Percentiles rank a stretch among this genome's conserved stretches.
phyloP scores from a whole-genome alignment of 2,888 invertebrate genomes.

The Digitonthophagus gazella region DNA sequence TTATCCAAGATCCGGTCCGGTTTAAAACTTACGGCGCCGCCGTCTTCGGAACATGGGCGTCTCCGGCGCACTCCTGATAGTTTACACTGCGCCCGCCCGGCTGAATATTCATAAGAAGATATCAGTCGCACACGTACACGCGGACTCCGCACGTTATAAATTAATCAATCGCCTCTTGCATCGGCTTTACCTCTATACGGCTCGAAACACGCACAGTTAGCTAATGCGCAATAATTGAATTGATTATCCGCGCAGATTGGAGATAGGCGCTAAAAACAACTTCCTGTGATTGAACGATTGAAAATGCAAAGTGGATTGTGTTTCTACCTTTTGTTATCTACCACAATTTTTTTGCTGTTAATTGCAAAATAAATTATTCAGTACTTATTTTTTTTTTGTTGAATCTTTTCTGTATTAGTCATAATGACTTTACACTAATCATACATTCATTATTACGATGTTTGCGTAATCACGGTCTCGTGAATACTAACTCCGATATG shows the following conservation, averaged over 20 bases:
- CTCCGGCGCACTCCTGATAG: slow-evolving; percentile 2
- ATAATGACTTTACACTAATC: no score
- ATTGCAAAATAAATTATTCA: no score
- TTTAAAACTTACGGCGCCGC: slow-evolving; percentile 12
- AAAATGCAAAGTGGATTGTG: background rate
- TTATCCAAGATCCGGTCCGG: background rate
- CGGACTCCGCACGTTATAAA: slow-evolving; percentile 8
- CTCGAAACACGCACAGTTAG: background rate
- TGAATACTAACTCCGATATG: no score
- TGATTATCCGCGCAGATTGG: background rate
- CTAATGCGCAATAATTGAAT: slow-evolving; percentile 5
- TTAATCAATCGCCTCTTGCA: slow-evolving; percentile 7
- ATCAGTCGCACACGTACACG: slow-evolving; percentile 13
- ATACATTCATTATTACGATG: no score
- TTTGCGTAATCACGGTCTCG: no score
- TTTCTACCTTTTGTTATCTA: no score
- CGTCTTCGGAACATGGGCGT: background rate
- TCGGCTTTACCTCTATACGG: background rate
- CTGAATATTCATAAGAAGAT: slow-evolving; percentile 18
- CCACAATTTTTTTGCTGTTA: no score
- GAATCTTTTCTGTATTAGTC: no score
- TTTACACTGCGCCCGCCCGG: slow-evolving; percentile 10
- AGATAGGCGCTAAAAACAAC: background rate
- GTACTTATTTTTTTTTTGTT: no score
- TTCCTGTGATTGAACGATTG: background rate